Percentiles rank a stretch among this genome's conserved stretches.
Conservation (phyloP, 2,888 invertebrate species). For the Thecophora atra region DNA sequence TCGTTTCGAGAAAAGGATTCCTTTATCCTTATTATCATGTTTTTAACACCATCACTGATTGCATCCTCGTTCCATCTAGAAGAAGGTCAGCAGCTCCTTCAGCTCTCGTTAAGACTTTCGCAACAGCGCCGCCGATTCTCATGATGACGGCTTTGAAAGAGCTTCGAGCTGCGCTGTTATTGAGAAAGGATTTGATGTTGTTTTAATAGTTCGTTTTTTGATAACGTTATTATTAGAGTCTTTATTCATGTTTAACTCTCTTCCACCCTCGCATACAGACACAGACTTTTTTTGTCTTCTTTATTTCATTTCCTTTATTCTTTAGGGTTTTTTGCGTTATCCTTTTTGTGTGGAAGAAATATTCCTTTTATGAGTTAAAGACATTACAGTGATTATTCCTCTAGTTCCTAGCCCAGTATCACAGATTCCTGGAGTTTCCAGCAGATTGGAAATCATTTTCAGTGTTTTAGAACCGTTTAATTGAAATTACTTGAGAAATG, state of each 20-base stretch:
- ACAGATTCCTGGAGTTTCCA: background rate
- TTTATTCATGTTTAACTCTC: background rate
- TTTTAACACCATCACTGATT: no score
- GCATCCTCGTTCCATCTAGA: background rate
- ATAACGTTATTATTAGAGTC: background rate
- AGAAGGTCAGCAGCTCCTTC: background rate
- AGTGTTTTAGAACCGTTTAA: no score
- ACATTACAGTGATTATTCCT: background rate
- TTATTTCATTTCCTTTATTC: background rate
- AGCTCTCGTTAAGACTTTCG: background rate
- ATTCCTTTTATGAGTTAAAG: background rate
- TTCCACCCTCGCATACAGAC: background rate
- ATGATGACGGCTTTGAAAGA: background rate
- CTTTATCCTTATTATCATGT: no score
- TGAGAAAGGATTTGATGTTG: background rate
- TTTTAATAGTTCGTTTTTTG: background rate
- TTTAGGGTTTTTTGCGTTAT: background rate
- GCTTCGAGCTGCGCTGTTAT: background rate
- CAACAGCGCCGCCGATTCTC: background rate
- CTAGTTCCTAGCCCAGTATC: background rate
- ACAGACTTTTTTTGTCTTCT: background rate
- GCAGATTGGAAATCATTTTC: no score
- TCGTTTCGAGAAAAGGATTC: background rate
- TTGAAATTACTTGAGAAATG: no score
- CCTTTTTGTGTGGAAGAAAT: background rate